Evolutionary conservation across 1,140 invertebrate genomes (phyloP).

Genomic region (Drepana arcuata): DNA sequence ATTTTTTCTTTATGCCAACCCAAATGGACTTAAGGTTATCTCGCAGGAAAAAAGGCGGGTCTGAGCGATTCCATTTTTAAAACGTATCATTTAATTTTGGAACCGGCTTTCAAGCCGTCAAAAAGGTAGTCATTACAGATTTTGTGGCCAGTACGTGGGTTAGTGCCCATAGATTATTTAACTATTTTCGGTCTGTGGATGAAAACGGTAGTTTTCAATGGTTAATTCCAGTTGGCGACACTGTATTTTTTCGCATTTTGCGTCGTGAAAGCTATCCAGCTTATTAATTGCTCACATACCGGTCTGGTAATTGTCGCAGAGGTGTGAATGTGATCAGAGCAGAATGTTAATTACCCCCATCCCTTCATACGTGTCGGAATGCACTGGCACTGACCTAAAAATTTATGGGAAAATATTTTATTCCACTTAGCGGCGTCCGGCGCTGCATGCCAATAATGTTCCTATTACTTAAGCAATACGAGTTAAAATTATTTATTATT

Average conservation of each 20-base stretch:
- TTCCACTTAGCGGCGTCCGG: too few species aligned
- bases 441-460: too few species aligned
- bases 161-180: constrained; percentile 41
- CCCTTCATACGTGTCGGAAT: constrained; percentile 50
- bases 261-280: constrained; percentile 11
- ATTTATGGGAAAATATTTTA: constrained; percentile 57
- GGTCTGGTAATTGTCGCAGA: constrained; percentile 16
- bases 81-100: constrained; percentile 71
- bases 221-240: too few species aligned
- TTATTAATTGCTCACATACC: constrained; percentile 22
- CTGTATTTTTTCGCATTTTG: constrained; percentile 12
- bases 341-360: constrained; percentile 62
- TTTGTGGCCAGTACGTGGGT: constrained; percentile 45
- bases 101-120: constrained; percentile 69
- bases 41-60: constrained; percentile 68
- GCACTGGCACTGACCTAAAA: constrained; percentile 52
- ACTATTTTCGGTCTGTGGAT: constrained; percentile 37
- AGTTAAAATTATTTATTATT: too few species aligned
- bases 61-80: constrained; percentile 70
- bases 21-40: constrained; percentile 68
- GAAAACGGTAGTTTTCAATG: too few species aligned
- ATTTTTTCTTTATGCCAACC: constrained; percentile 61
- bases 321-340: constrained; percentile 46
- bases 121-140: constrained; percentile 68
- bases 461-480: too few species aligned